Base-by-base conservation (phyloP, 2,797 vertebrate genomes). In the Gadopsis marmoratus region DNA sequence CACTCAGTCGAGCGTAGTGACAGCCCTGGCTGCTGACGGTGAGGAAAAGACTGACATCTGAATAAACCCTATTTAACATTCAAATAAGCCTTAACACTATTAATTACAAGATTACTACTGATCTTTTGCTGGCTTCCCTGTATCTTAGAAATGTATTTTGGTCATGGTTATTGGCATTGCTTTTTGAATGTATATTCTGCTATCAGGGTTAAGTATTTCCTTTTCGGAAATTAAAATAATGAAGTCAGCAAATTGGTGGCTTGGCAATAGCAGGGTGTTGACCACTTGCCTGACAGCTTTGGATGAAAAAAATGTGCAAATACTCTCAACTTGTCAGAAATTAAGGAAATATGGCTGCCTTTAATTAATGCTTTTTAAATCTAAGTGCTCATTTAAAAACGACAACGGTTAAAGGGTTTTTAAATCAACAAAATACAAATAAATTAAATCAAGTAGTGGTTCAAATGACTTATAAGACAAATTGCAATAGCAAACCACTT, bases 21-120 rank as follows among this genome's bases (percentile, higher is more conserved):
- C 97, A 21, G 94, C 97, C 88, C 96, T 98, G 88, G 94, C 97
- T 84, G 96, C 95, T 53, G 97, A 99, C 43, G 98, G 98, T 99
- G 95, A 97, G 96, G 29, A 82, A 77, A 76, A 76, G 48, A 75
- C 47, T 74, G 59, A 78, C 59, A 73, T 74, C 67, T 81, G 66
- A 84, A 69, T 63, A 47, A 69, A 81, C 29, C 23, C 31, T 55
- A 47, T 43, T 71, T 69, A 63, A 65, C 60, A 65, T 69, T 39
- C 6, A 35, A 47, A 73, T 17, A 39, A 59, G 23, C 23, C 19
- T 47, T 58, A 10, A 35, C 11, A 48, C 31, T 41, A 21, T 51
- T 29, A 58, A 65, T 68, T 33, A 48, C 14, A 45, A 43, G 13
- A 45, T 71, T 81, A 35, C 35, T 35, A 35, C 35, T 55, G 37